Evolutionary conservation across 2,797 vertebrate genomes (phyloP).

Genomic region (Nothura maculosa): DNA sequence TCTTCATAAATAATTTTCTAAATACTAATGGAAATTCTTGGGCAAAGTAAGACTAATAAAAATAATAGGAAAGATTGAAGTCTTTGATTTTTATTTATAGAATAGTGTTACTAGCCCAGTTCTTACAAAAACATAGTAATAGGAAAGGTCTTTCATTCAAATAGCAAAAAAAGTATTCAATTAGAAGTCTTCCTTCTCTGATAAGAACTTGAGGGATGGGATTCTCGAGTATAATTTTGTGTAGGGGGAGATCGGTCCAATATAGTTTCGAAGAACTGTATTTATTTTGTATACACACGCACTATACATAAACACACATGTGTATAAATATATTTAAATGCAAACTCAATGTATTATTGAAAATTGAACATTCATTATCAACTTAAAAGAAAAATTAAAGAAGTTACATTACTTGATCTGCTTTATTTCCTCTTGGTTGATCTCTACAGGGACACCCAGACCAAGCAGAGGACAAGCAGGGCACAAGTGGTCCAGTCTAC

Average conservation of each 20-base stretch:
- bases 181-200: neutral
- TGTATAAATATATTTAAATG: neutral
- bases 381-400: neutral
- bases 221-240: neutral
- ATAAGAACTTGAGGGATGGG: neutral
- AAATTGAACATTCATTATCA: neutral
- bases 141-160: neutral
- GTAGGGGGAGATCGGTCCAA: neutral
- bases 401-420: neutral
- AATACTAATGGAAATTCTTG: neutral
- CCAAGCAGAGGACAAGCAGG: neutral
- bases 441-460: neutral
- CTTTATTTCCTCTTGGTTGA: neutral
- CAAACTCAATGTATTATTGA: neutral
- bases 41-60: neutral
- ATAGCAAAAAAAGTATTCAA: neutral
- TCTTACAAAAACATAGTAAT: neutral
- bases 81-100: neutral
- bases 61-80: neutral
- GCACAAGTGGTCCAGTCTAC: fast-evolving
- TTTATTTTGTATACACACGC: neutral
- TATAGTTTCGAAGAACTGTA: neutral
- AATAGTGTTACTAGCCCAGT: neutral
- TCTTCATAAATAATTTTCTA: neutral
- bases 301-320: fast-evolving